Base-by-base conservation (phyloP, 2,888 invertebrate genomes). In the Phaedon cochleariae region DNA sequence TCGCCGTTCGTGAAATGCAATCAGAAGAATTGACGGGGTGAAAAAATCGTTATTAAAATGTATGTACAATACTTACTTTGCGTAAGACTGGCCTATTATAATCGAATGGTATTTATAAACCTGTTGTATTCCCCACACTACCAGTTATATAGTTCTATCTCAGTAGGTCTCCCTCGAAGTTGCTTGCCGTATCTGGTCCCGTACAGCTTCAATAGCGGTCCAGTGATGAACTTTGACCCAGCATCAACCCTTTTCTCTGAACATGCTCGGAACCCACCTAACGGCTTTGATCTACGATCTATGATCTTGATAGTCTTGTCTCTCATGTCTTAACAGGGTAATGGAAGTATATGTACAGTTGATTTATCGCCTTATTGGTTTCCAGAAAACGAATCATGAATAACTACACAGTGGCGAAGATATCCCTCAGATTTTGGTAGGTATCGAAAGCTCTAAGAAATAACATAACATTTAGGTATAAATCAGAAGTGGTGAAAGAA, bases 201-300 rank as follows among this genome's bases (percentile, higher is more conserved):
- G 41, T 21, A 37, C 37, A 54, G 54, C 41, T 26, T 34, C 57
- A 18, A 22, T 46, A 57, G 26, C 45, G 57, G 57, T 57, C 57
- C 57, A 57, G 57, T 26, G 17, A 1, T 57, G 57, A 57, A n/a
- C 57, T 57, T 12, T 45, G 57, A 57, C 57, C 57, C 29, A 46
- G 17, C 45, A 57, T 45, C 45, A 57, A 57, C 57, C 57, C 57
- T 57, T 57, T 54, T n/a, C n/a, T n/a, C n/a, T n/a, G n/a, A n/a
- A n/a, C n/a, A n/a, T n/a, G n/a, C 18, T 17, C 15, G 2, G 45
- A 18, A 12, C 18, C 45, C 57, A 20, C 12, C 37, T 20, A 57
- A 26, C 41, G 26, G 45, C 41, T 57, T 20, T 12, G 12, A 57
- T 57, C 26, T 17, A 45, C 26, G 26, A n/a, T n/a, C n/a, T n/a